Percentiles rank a stretch among this genome's conserved stretches.
Conservation (phyloP, 2,113 vertebrate genomes). For the Hemibagrus wyckioides region DNA sequence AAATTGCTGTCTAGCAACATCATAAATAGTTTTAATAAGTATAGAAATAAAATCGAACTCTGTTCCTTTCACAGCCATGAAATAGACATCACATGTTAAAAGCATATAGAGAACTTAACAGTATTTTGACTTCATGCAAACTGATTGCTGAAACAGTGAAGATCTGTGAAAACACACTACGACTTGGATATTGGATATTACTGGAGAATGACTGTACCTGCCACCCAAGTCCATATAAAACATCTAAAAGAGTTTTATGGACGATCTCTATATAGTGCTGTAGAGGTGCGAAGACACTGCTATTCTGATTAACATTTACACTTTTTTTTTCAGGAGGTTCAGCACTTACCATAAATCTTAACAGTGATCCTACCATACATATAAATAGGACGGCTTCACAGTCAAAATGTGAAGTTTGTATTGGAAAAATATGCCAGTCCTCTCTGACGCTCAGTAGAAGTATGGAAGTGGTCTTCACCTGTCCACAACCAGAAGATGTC, state of each 20-base stretch:
- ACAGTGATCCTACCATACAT: conserved; percentile 49
- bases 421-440: conserved; percentile 17
- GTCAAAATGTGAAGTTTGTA: conserved; percentile 62
- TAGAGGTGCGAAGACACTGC: neutral
- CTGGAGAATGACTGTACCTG: neutral
- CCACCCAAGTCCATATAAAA: neutral
- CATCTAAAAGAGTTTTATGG: neutral
- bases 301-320: neutral
- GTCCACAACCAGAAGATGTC: conserved; percentile 60
- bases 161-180: neutral
- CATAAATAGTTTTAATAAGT: neutral
- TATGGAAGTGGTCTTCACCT: conserved; percentile 58
- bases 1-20: neutral
- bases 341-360: conserved; percentile 48
- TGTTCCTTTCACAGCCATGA: neutral
- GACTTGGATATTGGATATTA: neutral
- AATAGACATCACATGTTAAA: neutral
- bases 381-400: conserved; percentile 50
- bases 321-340: conserved; percentile 43
- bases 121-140: neutral
- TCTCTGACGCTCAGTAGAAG: conserved; percentile 28
- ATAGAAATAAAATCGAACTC: neutral
- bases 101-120: neutral
- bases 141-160: neutral
- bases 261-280: neutral